phyloP scores from a whole-genome alignment of 2,888 invertebrate genomes.

The Flexamia atlantica region DNA sequence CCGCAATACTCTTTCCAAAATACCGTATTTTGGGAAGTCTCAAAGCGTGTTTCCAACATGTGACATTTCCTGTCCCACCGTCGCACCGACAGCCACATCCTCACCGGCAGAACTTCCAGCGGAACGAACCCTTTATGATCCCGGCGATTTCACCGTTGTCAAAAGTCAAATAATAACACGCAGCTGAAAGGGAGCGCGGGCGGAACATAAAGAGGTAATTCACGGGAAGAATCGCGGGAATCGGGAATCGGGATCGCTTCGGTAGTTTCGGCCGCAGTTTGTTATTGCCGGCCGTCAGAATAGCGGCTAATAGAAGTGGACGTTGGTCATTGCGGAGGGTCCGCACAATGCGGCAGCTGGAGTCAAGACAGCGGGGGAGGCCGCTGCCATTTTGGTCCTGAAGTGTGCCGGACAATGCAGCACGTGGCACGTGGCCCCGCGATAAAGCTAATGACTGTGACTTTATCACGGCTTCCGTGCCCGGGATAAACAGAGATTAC shows the following conservation, averaged over 20 bases:
- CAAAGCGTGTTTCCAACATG: too few relatives aligned
- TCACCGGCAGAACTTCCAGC: background rate
- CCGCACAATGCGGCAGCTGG: slow-evolving; percentile 25
- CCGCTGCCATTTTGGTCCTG: slow-evolving; percentile 23
- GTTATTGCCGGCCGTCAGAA: slow-evolving; percentile 43
- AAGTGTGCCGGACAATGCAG: background rate
- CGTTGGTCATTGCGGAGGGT: slow-evolving; percentile 44
- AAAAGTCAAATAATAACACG: slow-evolving; percentile 20
- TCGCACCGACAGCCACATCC: too few relatives aligned
- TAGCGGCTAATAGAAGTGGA: slow-evolving; percentile 52
- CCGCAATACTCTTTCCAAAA: too few relatives aligned
- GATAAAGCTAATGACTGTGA: slow-evolving; percentile 4
- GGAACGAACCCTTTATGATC: slow-evolving; percentile 50
- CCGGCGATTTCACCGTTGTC: slow-evolving; percentile 43
- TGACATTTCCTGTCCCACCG: too few relatives aligned
- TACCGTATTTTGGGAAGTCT: too few relatives aligned
- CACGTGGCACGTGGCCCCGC: slow-evolving; percentile 4
- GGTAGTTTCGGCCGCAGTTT: slow-evolving; percentile 42
- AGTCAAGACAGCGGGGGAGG: slow-evolving; percentile 39
- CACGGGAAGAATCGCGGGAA: slow-evolving; percentile 34
- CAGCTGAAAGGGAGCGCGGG: slow-evolving; percentile 37
- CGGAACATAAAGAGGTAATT: slow-evolving; percentile 52
- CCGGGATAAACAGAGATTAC: slow-evolving; percentile 22
- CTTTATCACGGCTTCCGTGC: background rate
- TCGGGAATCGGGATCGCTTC: slow-evolving; percentile 23